These are phyloP conservation scores for Poliocrania exsul DNA, from an alignment of 2,797 vertebrate species.

Conservation along the genomic window DNA sequence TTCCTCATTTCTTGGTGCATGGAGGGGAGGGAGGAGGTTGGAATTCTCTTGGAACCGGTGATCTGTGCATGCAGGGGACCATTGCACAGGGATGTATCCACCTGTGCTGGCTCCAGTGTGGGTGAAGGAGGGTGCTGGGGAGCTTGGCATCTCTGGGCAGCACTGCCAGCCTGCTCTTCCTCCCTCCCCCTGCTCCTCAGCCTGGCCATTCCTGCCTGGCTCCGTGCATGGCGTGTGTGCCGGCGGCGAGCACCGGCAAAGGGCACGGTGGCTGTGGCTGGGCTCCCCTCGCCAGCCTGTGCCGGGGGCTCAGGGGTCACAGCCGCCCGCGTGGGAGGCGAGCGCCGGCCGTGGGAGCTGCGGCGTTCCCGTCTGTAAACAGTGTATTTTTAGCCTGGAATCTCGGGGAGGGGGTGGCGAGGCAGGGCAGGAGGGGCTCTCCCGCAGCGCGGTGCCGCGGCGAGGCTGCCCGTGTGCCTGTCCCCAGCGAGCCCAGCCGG, in stretches of 20 bases:
- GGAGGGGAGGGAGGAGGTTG: not conserved
- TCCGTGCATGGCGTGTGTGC: not conserved
- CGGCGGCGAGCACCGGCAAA: not conserved
- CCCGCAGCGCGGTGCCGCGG: fast-evolving
- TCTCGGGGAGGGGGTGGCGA: not conserved
- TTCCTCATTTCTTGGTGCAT: not conserved
- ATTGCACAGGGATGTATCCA: not conserved
- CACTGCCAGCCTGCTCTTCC: not conserved
- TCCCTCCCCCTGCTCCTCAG: not conserved
- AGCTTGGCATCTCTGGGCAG: not conserved
- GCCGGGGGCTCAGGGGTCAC: not conserved
- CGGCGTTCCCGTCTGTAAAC: not conserved
- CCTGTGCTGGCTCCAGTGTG: not conserved
- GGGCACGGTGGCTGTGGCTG: not conserved
- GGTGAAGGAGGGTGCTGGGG: not conserved
- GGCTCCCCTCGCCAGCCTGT: not conserved
- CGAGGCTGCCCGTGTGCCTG: not conserved
- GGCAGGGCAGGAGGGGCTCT: not conserved
- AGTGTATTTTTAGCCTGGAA: constrained; percentile 2
- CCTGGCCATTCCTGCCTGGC: not conserved
- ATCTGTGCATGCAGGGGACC: fast-evolving
- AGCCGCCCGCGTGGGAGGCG: not conserved
- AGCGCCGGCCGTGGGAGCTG: not conserved
- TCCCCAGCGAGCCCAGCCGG: not conserved
- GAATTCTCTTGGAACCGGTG: not conserved